phyloP scores from a whole-genome alignment of 2,113 vertebrate genomes.

The Fulmarus glacialis region DNA sequence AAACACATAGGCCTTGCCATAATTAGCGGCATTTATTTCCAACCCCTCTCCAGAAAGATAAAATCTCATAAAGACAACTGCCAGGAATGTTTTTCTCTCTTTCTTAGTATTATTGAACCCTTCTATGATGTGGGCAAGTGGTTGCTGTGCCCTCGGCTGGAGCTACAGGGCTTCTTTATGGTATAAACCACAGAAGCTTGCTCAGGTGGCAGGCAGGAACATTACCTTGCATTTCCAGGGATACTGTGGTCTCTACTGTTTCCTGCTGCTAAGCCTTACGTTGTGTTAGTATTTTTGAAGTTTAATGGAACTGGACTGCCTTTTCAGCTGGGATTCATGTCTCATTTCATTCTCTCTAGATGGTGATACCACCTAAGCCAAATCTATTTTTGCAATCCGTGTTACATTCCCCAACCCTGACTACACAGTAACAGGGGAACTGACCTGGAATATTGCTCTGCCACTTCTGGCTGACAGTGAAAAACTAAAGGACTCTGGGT shows the following conservation, averaged over 20 bases:
- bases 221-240: not conserved
- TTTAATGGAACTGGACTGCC: not conserved
- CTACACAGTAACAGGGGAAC: not conserved
- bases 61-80: not conserved
- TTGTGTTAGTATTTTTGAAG: not conserved
- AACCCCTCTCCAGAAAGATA: not conserved
- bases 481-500: not conserved
- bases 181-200: not conserved
- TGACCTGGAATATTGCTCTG: not conserved
- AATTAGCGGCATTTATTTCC: not conserved
- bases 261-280: not conserved
- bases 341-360: not conserved
- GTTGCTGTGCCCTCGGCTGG: not conserved
- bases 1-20: not conserved
- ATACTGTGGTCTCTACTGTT: not conserved
- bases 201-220: not conserved
- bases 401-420: not conserved
- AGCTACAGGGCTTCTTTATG: not conserved
- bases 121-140: not conserved
- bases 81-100: not conserved
- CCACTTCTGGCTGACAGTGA: not conserved
- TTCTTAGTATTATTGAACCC: not conserved
- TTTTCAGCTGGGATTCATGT: not conserved
- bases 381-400: not conserved
- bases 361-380: not conserved